phyloP scores from a whole-genome alignment of 2,113 vertebrate species.

The Mustela nigripes region DNA sequence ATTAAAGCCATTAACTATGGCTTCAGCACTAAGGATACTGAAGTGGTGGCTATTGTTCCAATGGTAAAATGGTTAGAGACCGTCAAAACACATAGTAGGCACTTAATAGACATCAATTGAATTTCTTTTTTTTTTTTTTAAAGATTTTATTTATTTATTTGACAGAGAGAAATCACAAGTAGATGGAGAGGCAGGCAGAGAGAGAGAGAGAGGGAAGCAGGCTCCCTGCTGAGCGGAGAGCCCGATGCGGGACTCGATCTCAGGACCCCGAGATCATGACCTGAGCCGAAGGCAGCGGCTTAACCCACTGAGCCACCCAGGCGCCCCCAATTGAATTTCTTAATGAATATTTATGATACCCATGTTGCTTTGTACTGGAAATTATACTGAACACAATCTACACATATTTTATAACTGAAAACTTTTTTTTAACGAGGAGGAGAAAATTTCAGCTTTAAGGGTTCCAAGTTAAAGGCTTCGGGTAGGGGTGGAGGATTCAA shows the following conservation, averaged over 20 bases:
- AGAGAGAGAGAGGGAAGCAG: too few species aligned
- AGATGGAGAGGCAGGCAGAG: too few species aligned
- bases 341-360: background rate
- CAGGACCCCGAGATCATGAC: too few species aligned
- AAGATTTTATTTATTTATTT: too few species aligned
- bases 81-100: background rate
- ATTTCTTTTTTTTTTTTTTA: background rate
- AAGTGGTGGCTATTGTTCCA: background rate
- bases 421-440: background rate
- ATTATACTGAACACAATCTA: background rate
- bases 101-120: background rate
- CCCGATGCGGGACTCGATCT: too few species aligned
- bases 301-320: too few species aligned
- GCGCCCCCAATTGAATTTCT: background rate
- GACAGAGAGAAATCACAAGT: too few species aligned
- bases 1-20: background rate
- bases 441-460: slow-evolving; percentile 20
- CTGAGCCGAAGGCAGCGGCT: too few species aligned
- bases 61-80: background rate
- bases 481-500: background rate
- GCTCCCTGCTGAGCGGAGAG: too few species aligned
- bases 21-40: background rate
- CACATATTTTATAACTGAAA: background rate
- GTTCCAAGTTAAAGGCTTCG: background rate
- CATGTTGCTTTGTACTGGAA: background rate